phyloP scores from a whole-genome alignment of 2,113 vertebrate species.

The Leucopternis melanops region DNA sequence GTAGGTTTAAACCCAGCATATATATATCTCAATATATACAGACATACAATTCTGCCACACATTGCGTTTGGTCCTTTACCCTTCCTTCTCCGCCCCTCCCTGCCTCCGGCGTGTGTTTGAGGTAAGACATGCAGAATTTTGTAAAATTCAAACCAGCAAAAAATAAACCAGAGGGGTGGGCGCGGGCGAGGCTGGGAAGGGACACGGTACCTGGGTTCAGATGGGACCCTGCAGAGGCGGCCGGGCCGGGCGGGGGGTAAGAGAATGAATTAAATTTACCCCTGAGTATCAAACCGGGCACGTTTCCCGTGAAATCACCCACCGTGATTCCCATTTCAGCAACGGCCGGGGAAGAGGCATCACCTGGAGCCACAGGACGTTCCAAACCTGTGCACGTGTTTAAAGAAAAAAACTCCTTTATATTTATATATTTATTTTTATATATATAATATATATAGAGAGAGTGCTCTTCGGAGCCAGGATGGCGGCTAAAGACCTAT shows the following conservation, averaged over 20 bases:
- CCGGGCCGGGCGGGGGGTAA: background rate
- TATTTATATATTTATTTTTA: background rate
- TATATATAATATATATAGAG: background rate
- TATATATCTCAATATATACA: constrained; percentile 64
- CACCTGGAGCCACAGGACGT: background rate
- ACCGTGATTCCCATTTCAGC: background rate
- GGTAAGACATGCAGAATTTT: constrained; percentile 28
- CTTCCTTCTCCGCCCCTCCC: background rate
- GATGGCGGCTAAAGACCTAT: background rate
- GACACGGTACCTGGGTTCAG: background rate
- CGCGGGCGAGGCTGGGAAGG: background rate
- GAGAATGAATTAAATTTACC: background rate
- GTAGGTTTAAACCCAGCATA: constrained; percentile 26
- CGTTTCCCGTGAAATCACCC: background rate
- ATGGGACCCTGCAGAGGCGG: background rate
- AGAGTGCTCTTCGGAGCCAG: background rate
- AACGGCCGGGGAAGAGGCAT: background rate
- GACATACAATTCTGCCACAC: constrained; percentile 36
- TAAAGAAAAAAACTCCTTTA: background rate
- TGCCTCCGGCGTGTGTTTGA: background rate
- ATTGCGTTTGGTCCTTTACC: constrained; percentile 39
- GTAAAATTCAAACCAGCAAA: background rate
- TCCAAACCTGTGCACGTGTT: background rate
- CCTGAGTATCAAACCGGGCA: background rate
- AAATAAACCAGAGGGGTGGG: background rate